Evolutionary conservation across 1,140 invertebrate species (phyloP).

Genomic region (honey bee (Apis mellifera)): Amel_HAv3.1 CM009941.2:4342001-4342500

Average conservation of each 20-base stretch:
- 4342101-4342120: conserved; percentile 97
- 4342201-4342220: conserved; percentile 90
- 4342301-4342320: too few relatives aligned
- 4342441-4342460: too few relatives aligned
- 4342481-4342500: too few relatives aligned
- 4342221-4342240: conserved; percentile 85
- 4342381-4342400: background rate
- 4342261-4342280: background rate
- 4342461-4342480: background rate
- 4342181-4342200: conserved; percentile 94
- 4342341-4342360: too few relatives aligned
- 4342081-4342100: conserved; percentile 93
- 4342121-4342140: conserved; percentile 92
- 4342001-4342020: conserved; percentile 79
- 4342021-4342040: conserved; percentile 87
- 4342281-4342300: too few relatives aligned
- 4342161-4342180: conserved; percentile 94
- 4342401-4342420: too few relatives aligned
- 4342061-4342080: conserved; percentile 92
- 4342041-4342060: conserved; percentile 94
- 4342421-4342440: too few relatives aligned
- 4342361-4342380: too few relatives aligned
- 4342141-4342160: conserved; percentile 96
- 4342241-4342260: background rate
- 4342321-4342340: too few relatives aligned